Conservation (phyloP, 2,113 vertebrate species). For the Perca schrenkii region DNA sequence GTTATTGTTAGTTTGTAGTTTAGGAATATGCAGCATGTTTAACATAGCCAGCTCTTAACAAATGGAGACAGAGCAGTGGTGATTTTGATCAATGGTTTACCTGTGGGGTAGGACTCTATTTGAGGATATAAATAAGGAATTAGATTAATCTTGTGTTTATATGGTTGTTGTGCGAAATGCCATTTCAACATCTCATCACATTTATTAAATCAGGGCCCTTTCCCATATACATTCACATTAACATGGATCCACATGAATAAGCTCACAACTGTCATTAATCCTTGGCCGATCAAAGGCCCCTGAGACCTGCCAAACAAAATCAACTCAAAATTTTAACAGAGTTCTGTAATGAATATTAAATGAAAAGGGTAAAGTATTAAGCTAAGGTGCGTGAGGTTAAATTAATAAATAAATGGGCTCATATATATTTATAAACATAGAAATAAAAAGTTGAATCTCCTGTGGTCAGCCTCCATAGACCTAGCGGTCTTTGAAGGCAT, state of each 20-base stretch:
- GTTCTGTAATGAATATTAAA: constrained; percentile 71
- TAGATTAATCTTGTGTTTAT: constrained; percentile 7
- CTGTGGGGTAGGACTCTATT: constrained; percentile 28
- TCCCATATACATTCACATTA: constrained; percentile 6
- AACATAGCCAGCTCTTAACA: constrained; percentile 16
- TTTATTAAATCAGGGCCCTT: constrained; percentile 10
- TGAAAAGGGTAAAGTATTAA: constrained; percentile 73
- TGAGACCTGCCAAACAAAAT: constrained; percentile 67
- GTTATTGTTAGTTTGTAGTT: constrained; percentile 28
- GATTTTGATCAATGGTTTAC: constrained; percentile 36
- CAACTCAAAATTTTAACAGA: constrained; percentile 58
- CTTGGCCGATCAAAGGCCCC: constrained; percentile 34
- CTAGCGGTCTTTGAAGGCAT: constrained; percentile 85
- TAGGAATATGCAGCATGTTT: constrained; percentile 20
- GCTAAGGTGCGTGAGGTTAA: constrained; percentile 63
- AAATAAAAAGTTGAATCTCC: constrained; percentile 78
- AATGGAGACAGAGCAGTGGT: constrained; percentile 27
- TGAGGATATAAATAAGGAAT: constrained; percentile 15
- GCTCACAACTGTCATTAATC: constrained; percentile 41
- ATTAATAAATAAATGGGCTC: constrained; percentile 78
- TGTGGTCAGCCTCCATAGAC: constrained; percentile 82
- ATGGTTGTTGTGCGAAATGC: not conserved
- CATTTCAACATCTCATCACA: constrained; percentile 25
- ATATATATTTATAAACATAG: constrained; percentile 79
- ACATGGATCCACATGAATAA: constrained; percentile 25